Evolutionary conservation across 2,888 invertebrate species (phyloP).

Genomic region (Monopis laevigella): DNA sequence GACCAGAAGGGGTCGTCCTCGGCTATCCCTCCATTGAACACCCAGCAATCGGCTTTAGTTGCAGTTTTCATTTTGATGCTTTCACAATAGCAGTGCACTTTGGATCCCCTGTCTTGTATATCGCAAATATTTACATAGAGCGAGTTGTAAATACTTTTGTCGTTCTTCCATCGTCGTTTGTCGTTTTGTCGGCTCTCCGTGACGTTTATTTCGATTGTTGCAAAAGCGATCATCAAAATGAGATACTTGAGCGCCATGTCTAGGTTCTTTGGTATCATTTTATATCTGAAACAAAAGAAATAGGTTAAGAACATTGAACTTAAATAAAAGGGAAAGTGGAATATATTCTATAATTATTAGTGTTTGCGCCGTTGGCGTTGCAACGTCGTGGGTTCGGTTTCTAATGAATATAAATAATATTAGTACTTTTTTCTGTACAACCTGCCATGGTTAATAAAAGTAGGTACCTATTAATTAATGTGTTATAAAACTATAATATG

Average conservation of each 20-base stretch:
- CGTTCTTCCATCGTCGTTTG: slow-evolving; percentile 55
- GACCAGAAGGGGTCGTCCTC: slow-evolving; percentile 80
- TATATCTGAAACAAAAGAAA: slow-evolving; percentile 9
- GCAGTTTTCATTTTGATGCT: slow-evolving; percentile 64
- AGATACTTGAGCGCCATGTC: slow-evolving; percentile 55
- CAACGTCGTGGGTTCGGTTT: no score
- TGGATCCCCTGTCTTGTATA: slow-evolving; percentile 60
- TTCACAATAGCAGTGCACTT: slow-evolving; percentile 75
- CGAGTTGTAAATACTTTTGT: slow-evolving; percentile 41
- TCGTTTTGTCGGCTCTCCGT: slow-evolving; percentile 57
- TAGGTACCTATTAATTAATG: no score
- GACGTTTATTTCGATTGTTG: slow-evolving; percentile 55
- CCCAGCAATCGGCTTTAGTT: slow-evolving; percentile 80
- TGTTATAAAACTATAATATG: no score
- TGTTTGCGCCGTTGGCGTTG: no score
- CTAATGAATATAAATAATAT: no score
- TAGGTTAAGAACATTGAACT: no score
- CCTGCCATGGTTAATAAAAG: no score
- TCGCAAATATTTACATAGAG: slow-evolving; percentile 67
- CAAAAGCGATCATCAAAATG: slow-evolving; percentile 56
- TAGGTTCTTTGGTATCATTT: slow-evolving; percentile 32
- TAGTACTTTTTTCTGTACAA: no score
- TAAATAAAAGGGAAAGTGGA: no score
- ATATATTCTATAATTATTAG: no score
- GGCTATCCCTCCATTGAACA: slow-evolving; percentile 74